Evolutionary conservation across 2,113 vertebrate genomes (phyloP).

Genomic region (Saccopteryx bilineata): DNA sequence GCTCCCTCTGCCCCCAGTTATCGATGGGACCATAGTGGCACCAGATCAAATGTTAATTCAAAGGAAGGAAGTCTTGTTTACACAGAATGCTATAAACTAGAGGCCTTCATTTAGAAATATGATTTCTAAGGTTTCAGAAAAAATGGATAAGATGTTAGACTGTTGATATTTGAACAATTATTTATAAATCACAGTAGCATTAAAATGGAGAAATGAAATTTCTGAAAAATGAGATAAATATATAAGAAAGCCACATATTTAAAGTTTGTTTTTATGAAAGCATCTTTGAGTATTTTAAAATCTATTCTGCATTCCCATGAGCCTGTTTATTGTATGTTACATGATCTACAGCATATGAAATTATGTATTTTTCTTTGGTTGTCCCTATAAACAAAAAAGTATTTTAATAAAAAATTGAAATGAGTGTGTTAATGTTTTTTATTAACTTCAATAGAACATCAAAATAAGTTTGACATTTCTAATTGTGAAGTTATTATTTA

Average conservation of each 20-base stretch:
- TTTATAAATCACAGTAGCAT: constrained; percentile 57
- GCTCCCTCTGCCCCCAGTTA: background rate
- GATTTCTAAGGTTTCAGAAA: constrained; percentile 59
- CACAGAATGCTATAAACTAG: background rate
- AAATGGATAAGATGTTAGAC: constrained; percentile 14
- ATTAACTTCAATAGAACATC: background rate
- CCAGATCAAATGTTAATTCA: background rate
- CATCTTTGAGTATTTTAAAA: constrained; percentile 18
- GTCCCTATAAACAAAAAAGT: constrained; percentile 60
- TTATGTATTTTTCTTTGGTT: constrained; percentile 62
- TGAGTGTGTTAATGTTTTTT: background rate
- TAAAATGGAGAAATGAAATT: background rate
- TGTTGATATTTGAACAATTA: constrained; percentile 42
- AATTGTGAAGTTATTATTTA: background rate
- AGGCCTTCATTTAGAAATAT: background rate
- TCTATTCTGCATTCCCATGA: constrained; percentile 14
- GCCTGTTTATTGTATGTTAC: constrained; percentile 49
- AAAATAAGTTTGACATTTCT: background rate
- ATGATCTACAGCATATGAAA: constrained; percentile 24
- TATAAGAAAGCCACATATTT: constrained; percentile 21
- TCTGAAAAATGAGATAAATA: constrained; percentile 3
- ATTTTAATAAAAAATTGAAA: constrained; percentile 82
- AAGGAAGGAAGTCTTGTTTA: constrained; percentile 37
- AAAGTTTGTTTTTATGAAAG: constrained; percentile 46
- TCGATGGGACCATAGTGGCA: background rate